Base-by-base conservation (phyloP, 2,888 invertebrate genomes). In the Nymphalis c-album region DNA sequence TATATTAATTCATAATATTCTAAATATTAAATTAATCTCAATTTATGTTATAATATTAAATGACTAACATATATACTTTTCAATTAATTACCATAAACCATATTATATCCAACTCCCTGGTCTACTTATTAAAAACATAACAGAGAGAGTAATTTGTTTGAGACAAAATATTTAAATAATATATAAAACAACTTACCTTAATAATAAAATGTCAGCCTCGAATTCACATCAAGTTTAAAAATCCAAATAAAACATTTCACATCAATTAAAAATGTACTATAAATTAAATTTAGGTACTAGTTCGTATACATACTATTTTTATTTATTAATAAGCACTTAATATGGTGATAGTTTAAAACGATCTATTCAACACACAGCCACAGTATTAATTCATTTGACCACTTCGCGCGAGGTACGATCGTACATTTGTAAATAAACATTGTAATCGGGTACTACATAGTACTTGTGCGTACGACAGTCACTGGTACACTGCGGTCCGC, bases 401-500 rank as follows among this genome's bases (percentile, higher is more conserved):
- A 60, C n/a, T 46, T 22, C 31, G 31, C 60, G 55, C 67, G 60
- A 22, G 22, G 55, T 7, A 8, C 45, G 57, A 26, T 55, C 47
- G 60, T 51, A 47, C 31, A 45, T 59, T 53, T 72, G 68, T 72
- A 69, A 67, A 67, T 72, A 72, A 72, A 72, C 72, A 72, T 71
- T n/a, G 20, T 60, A 35, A 16, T 17, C 13, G 8, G 16, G 10
- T 48, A 7, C 53, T 35, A 57, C 57, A 57, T 46, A 63, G 68
- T 60, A 71, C 70, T 72, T 51, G 58, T 61, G 31, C 66, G 72
- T 40, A 26, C 71, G 73, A 58, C 57, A 20, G 71, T 68, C 73
- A 64, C 62, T 61, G 53, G 50, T 64, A 71, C 67, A 77, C 77
- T 77, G 77, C 65, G 18, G 50, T 10, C 50, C 53, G 53, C 71